phyloP scores from a whole-genome alignment of 2,888 invertebrate species.

The Cryptus viduatorius region DNA sequence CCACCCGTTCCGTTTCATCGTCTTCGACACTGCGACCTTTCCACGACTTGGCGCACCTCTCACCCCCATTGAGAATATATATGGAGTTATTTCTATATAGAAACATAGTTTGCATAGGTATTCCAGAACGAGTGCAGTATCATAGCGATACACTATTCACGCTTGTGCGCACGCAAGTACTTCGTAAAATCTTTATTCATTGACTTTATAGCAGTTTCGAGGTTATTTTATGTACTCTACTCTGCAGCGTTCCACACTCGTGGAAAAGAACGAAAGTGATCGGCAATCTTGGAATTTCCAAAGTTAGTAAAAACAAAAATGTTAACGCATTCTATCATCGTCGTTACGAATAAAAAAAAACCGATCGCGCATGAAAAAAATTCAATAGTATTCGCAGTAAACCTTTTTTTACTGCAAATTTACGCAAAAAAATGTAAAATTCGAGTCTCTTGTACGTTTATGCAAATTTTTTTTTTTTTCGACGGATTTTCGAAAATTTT shows the following conservation, averaged over 20 bases:
- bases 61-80: not conserved
- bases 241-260: not conserved
- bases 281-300: not conserved
- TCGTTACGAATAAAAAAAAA: no score
- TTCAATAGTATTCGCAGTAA: no score
- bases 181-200: conserved; percentile 11
- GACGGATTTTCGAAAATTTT: no score
- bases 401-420: no score
- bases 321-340: no score
- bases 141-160: not conserved
- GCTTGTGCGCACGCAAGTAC: conserved; percentile 11
- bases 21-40: conserved; percentile 20
- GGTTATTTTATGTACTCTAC: not conserved
- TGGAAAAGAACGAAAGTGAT: not conserved
- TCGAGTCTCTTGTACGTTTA: no score
- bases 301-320: no score
- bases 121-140: conserved; percentile 13
- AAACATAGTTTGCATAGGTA: conserved; percentile 23
- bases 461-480: no score
- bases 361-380: no score
- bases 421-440: no score
- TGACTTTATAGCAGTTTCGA: not conserved
- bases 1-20: not conserved
- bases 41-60: not conserved
- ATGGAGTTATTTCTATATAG: not conserved